These are phyloP conservation scores for Pseudochromis fuscus DNA, from an alignment of 2,797 vertebrate species.

Conservation along the genomic window DNA sequence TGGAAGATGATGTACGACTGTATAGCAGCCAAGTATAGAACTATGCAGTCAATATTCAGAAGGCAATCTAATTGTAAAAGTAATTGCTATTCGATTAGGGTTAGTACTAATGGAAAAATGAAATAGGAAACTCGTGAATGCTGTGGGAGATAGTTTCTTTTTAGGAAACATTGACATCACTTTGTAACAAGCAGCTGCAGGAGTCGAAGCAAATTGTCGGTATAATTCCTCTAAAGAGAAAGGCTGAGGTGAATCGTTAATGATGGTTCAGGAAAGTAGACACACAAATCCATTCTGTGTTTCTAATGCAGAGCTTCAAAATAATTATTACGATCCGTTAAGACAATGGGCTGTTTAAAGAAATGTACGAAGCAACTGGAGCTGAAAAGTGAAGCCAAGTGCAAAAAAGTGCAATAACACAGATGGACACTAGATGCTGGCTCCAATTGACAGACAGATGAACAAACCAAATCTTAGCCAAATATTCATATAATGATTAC, in stretches of 20 bases:
- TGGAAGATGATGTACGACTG: background rate
- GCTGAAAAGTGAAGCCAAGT: too few relatives aligned
- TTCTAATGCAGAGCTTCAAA: too few relatives aligned
- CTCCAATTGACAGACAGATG: too few relatives aligned
- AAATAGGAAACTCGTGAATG: background rate
- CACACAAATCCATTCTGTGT: background rate
- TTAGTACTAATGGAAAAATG: conserved; percentile 3
- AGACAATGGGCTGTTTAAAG: too few relatives aligned
- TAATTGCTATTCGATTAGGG: background rate
- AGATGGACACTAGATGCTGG: too few relatives aligned
- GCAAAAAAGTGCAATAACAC: too few relatives aligned
- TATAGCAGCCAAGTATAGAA: background rate
- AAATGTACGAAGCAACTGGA: too few relatives aligned
- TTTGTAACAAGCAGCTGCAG: background rate
- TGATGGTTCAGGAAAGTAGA: background rate
- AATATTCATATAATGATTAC: too few relatives aligned
- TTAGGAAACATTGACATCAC: background rate
- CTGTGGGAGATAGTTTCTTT: conserved; percentile 1
- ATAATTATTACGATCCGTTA: too few relatives aligned
- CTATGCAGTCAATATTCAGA: conserved; percentile 6
- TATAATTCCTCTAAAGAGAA: background rate
- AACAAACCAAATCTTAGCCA: too few relatives aligned
- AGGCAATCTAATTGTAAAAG: conserved; percentile 1
- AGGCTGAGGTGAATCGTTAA: background rate
- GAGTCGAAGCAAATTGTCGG: background rate